These are phyloP conservation scores for Cheilosia impressa DNA, from an alignment of 2,888 invertebrate genomes.

Conservation along the genomic window DNA sequence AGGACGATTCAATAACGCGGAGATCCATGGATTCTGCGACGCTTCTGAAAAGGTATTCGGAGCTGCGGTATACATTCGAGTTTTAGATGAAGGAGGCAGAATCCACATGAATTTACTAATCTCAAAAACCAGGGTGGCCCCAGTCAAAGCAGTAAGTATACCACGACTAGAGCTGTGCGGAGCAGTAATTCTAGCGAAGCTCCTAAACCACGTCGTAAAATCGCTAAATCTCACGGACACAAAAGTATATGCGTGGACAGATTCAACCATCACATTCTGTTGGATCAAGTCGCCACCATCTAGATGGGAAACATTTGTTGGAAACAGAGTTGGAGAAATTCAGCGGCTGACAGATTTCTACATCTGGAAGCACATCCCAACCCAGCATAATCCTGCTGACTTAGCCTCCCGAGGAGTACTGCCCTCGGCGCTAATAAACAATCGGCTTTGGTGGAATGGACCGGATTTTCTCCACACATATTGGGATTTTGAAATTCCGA, in stretches of 20 bases:
- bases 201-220: neutral
- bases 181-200: neutral
- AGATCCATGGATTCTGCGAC: neutral
- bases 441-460: conserved; percentile 7
- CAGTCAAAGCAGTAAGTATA: neutral
- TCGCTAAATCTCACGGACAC: neutral
- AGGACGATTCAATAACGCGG: neutral
- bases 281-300: conserved; percentile 53
- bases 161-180: conserved; percentile 11
- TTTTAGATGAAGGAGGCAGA: neutral
- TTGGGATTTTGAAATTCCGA: neutral
- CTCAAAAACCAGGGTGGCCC: neutral
- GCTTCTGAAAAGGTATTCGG: neutral
- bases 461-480: neutral
- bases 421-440: neutral
- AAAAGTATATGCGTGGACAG: conserved; percentile 37
- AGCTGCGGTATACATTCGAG: neutral
- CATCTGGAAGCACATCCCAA: conserved; percentile 59
- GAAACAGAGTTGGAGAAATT: conserved; percentile 64
- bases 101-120: neutral
- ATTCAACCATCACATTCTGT: conserved; percentile 52
- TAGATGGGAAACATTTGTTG: conserved; percentile 46
- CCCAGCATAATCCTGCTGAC: conserved; percentile 67
- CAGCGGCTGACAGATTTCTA: conserved; percentile 32
- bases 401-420: conserved; percentile 49